A percentile compares a stretch with the other conserved stretches of the same genome.
phyloP scores from a whole-genome alignment of 2,113 vertebrate genomes.

The Mastomys natalensis region DNA sequence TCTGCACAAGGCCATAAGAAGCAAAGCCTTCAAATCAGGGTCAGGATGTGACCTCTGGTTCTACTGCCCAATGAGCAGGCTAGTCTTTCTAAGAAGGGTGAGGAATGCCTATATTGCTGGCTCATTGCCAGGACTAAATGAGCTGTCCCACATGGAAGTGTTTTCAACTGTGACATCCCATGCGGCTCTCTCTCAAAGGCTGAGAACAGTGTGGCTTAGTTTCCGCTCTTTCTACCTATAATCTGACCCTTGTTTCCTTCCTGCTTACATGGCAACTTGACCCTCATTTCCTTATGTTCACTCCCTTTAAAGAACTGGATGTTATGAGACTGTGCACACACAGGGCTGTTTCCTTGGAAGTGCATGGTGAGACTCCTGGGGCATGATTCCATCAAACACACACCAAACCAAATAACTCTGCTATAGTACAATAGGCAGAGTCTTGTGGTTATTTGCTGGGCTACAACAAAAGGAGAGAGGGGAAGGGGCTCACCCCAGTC shows the following conservation, averaged over 20 bases:
- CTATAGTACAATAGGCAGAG: background rate
- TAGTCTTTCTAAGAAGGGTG: background rate
- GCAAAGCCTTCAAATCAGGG: background rate
- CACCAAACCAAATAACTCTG: background rate
- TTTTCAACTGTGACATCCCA: background rate
- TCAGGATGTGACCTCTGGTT: too few species aligned
- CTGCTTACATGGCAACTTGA: background rate
- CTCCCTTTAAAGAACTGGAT: constrained; percentile 19
- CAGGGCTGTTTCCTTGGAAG: constrained; percentile 40
- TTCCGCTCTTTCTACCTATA: background rate
- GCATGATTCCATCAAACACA: background rate
- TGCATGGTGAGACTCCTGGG: background rate
- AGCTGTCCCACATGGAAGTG: accelerated
- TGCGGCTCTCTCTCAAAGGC: background rate
- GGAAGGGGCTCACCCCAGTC: background rate
- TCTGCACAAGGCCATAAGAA: too few species aligned
- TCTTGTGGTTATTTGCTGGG: background rate
- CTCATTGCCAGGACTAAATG: background rate
- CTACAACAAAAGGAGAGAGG: background rate
- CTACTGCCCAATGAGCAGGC: background rate
- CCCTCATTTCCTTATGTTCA: background rate
- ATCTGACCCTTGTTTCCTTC: background rate
- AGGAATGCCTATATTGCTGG: background rate
- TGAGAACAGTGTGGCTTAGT: background rate
- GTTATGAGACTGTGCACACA: background rate